Conservation (phyloP, 92 coral and sea anemone species). For the Paragorgia papillata region DNA sequence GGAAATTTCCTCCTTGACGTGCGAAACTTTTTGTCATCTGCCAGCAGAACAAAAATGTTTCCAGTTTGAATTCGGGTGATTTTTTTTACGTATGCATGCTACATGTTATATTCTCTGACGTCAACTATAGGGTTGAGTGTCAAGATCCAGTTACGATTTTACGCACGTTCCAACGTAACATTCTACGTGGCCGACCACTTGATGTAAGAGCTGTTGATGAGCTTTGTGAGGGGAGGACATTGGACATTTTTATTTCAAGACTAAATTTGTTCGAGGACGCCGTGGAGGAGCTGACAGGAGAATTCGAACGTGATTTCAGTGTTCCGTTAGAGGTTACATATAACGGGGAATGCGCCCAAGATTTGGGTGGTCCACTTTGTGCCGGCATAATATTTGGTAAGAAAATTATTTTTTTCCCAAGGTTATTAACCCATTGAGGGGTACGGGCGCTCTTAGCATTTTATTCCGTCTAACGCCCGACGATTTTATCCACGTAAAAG, state of each 20-base stretch:
- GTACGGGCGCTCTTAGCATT: no score
- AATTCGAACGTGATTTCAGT: constrained; percentile 22
- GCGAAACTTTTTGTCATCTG: no score
- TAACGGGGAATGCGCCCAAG: constrained; percentile 39
- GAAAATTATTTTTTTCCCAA: background rate
- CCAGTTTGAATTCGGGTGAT: no score
- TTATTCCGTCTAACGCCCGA: no score
- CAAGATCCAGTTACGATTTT: constrained; percentile 43
- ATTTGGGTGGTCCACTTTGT: constrained; percentile 43
- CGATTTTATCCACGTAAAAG: no score
- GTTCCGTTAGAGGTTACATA: constrained; percentile 30
- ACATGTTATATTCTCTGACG: no score
- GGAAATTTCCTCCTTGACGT: no score
- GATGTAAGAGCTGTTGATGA: constrained; percentile 1
- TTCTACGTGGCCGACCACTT: constrained; percentile 34
- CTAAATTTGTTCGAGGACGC: constrained; percentile 12
- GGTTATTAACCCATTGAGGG: no score
- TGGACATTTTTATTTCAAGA: constrained; percentile 38
- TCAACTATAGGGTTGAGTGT: constrained; percentile 33
- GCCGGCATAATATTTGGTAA: constrained; percentile 6
- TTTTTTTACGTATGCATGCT: no score
- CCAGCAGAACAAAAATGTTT: no score
- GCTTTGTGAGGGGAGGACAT: constrained; percentile 30
- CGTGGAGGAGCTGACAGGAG: constrained; percentile 35
- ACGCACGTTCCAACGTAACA: constrained; percentile 1